Evolutionary conservation across 2,888 invertebrate species (phyloP).

Genomic region (Margaritifera margaritifera): DNA sequence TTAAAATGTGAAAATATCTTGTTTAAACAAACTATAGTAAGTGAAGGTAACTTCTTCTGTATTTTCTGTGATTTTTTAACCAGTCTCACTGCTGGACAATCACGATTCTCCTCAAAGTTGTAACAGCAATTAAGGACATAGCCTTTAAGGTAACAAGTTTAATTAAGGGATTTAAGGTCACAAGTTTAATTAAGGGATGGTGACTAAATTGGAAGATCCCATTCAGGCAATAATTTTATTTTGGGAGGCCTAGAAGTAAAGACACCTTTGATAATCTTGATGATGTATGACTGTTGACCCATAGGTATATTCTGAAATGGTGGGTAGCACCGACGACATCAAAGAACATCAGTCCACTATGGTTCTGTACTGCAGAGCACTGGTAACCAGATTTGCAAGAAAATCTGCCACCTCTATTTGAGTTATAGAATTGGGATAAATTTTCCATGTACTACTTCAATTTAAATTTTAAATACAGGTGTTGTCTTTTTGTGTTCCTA

Average conservation of each 20-base stretch:
- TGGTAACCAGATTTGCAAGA: conserved; percentile 6
- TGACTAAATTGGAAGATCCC: conserved; percentile 12
- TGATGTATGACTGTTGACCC: conserved; percentile 17
- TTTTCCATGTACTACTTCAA: conserved; percentile 19
- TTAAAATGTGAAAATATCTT: not conserved
- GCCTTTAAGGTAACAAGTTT: conserved; percentile 11
- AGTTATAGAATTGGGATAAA: conserved; percentile 16
- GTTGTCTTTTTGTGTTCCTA: conserved; percentile 16
- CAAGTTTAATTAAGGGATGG: no score
- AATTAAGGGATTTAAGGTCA: no score
- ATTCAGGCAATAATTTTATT: conserved; percentile 13
- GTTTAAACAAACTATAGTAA: conserved; percentile 1
- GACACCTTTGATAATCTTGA: conserved; percentile 12
- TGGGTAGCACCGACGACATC: conserved; percentile 10
- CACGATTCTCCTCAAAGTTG: conserved; percentile 13
- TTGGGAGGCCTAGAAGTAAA: conserved; percentile 19
- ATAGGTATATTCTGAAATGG: conserved; percentile 7
- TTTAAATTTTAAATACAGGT: conserved; percentile 9
- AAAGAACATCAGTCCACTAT: conserved; percentile 17
- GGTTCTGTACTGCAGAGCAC: conserved; percentile 7
- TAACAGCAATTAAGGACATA: conserved; percentile 11
- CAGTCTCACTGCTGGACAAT: conserved; percentile 8
- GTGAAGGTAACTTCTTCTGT: conserved; percentile 1
- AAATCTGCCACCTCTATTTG: conserved; percentile 14
- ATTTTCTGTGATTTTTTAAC: conserved; percentile 1